These are phyloP conservation scores for Urophycis tenuis DNA, from an alignment of 2,797 vertebrate genomes.

Conservation along the genomic window DNA sequence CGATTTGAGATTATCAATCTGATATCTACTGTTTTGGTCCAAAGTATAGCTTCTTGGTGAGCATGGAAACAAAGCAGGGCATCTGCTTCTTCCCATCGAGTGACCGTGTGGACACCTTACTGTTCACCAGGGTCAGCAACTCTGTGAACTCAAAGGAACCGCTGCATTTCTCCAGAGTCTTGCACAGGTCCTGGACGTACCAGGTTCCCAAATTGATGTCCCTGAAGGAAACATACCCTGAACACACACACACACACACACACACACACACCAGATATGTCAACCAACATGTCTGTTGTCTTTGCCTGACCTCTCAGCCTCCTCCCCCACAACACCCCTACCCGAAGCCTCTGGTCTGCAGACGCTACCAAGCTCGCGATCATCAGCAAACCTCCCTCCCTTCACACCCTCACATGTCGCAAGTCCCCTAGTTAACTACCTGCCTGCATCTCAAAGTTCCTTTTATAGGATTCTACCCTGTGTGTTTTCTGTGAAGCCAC, in stretches of 20 bases:
- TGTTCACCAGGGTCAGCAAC: conserved; percentile 88
- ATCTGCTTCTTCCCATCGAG: conserved; percentile 91
- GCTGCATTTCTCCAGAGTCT: conserved; percentile 68
- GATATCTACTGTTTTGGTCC: conserved; percentile 64
- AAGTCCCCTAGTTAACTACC: too few relatives aligned
- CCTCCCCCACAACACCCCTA: too few relatives aligned
- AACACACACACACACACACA: conserved; percentile 8
- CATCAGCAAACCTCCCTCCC: too few relatives aligned
- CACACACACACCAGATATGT: background rate
- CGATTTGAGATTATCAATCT: too few relatives aligned
- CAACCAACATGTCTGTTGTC: too few relatives aligned
- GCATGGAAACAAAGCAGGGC: conserved; percentile 94
- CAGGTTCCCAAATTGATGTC: conserved; percentile 87
- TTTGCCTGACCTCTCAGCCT: too few relatives aligned
- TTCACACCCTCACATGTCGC: too few relatives aligned
- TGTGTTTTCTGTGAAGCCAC: too few relatives aligned
- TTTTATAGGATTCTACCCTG: too few relatives aligned
- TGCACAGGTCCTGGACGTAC: conserved; percentile 94
- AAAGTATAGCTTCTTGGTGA: conserved; percentile 92
- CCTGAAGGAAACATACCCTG: conserved; percentile 91
- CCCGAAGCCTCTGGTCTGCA: too few relatives aligned
- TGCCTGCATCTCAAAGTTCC: too few relatives aligned
- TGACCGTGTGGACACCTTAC: conserved; percentile 80
- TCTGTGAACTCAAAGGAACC: conserved; percentile 84
- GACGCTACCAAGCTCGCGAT: too few relatives aligned